Percentiles rank a stretch among this genome's conserved stretches.
Evolutionary conservation across 2,888 invertebrate genomes (phyloP).

Genomic region (Imbricaverruca yamaguchii): DNA sequence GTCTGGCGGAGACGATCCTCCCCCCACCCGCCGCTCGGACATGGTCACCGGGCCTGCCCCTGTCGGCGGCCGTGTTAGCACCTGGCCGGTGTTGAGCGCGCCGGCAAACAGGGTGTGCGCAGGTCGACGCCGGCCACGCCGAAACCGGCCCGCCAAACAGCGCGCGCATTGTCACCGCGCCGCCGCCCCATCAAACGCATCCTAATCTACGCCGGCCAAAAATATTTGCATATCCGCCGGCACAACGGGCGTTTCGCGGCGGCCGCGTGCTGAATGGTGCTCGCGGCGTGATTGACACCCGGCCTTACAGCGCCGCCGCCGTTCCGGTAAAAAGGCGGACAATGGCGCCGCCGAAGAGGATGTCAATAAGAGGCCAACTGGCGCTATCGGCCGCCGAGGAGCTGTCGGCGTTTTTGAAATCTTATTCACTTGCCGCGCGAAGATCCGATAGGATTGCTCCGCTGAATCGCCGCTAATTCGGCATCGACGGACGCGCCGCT

Average conservation of each 20-base stretch:
- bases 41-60: neutral
- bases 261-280: neutral
- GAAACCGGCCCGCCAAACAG: neutral
- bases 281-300: neutral
- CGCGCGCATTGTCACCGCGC: neutral
- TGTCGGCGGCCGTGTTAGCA: neutral
- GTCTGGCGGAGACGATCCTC: too few relatives aligned
- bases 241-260: neutral
- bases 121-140: neutral
- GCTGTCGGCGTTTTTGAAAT: constrained; percentile 13
- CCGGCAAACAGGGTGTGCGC: neutral
- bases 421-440: neutral
- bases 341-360: neutral
- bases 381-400: neutral
- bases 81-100: neutral
- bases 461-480: too few relatives aligned
- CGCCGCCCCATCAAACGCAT: constrained; percentile 1
- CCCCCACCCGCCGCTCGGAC: neutral
- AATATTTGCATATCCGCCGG: neutral
- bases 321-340: neutral
- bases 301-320: neutral
- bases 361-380: constrained; percentile 17
- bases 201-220: constrained; percentile 4
- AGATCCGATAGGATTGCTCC: too few relatives aligned
- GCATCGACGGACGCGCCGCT: too few relatives aligned